These are phyloP conservation scores for Harpegnathos saltator DNA, from an alignment of 1,140 invertebrate species.

Conservation along the genomic window DNA sequence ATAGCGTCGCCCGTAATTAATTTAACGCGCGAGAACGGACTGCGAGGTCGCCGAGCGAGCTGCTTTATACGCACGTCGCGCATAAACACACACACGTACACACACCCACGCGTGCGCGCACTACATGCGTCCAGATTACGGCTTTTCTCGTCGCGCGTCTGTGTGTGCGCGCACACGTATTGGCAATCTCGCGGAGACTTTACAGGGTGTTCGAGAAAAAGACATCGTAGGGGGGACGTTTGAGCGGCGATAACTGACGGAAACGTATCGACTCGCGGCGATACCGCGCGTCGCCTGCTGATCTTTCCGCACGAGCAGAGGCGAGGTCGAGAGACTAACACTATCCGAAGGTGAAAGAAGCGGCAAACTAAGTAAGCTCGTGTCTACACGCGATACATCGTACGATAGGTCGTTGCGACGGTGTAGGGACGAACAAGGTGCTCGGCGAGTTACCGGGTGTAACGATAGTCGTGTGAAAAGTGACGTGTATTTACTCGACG, in stretches of 20 bases:
- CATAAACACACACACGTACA: slow-evolving; percentile 58
- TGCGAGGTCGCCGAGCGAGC: slow-evolving; percentile 67
- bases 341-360: slow-evolving; percentile 3
- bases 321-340: background rate
- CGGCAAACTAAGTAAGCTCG: background rate
- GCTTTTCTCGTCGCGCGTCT: background rate
- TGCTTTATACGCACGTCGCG: slow-evolving; percentile 69
- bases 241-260: background rate
- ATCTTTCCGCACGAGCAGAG: slow-evolving; percentile 28
- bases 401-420: background rate
- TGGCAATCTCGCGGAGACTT: background rate
- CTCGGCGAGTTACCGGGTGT: background rate
- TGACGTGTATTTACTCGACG: slow-evolving; percentile 2
- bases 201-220: slow-evolving; percentile 22
- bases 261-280: slow-evolving; percentile 2
- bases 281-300: slow-evolving; percentile 25
- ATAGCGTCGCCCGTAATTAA: slow-evolving; percentile 83
- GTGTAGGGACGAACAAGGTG: slow-evolving; percentile 14
- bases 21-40: slow-evolving; percentile 82
- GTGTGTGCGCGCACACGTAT: background rate
- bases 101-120: slow-evolving; percentile 4
- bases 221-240: slow-evolving; percentile 10
- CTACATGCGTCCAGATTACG: slow-evolving; percentile 42
- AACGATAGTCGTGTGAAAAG: background rate
- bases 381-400: slow-evolving; percentile 28